Conservation (phyloP, 1,140 invertebrate genomes). For the Drosophila murphyi region DNA sequence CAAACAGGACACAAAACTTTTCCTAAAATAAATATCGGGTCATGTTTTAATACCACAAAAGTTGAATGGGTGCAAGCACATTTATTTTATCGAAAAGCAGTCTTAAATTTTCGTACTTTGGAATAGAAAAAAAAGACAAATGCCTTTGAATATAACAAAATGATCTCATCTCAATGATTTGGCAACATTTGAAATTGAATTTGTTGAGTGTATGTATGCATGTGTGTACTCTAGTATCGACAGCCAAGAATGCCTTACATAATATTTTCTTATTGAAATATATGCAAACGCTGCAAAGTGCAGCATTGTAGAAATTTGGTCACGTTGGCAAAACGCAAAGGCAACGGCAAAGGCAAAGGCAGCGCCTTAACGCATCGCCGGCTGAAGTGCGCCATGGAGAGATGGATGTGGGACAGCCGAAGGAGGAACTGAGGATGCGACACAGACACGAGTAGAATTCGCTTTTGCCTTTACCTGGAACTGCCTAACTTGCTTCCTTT, state of each 20-base stretch:
- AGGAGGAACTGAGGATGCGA: conserved; percentile 4
- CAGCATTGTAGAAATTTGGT: conserved; percentile 5
- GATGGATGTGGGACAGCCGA: not conserved
- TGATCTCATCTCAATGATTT: too few species aligned
- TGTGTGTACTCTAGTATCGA: not conserved
- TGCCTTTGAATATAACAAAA: too few species aligned
- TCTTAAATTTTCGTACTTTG: too few species aligned
- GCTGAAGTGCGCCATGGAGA: conserved; percentile 2
- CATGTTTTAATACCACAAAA: too few species aligned
- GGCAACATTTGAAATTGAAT: not conserved
- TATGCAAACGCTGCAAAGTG: conserved; percentile 65
- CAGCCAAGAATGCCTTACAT: conserved; percentile 43
- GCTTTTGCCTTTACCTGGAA: conserved; percentile 6
- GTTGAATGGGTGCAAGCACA: too few species aligned
- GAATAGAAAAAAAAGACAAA: too few species aligned
- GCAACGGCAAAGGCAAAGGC: conserved; percentile 5
- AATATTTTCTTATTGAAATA: conserved; percentile 69
- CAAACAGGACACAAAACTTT: too few species aligned
- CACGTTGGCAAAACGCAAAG: not conserved
- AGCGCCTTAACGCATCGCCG: conserved; percentile 44
- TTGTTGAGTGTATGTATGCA: not conserved
- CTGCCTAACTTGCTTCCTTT: not conserved
- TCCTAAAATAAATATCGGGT: too few species aligned
- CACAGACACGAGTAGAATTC: not conserved
- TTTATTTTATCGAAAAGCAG: too few species aligned